Conservation (phyloP, 92 coral and sea anemone species). For the Ricordea florida region DNA sequence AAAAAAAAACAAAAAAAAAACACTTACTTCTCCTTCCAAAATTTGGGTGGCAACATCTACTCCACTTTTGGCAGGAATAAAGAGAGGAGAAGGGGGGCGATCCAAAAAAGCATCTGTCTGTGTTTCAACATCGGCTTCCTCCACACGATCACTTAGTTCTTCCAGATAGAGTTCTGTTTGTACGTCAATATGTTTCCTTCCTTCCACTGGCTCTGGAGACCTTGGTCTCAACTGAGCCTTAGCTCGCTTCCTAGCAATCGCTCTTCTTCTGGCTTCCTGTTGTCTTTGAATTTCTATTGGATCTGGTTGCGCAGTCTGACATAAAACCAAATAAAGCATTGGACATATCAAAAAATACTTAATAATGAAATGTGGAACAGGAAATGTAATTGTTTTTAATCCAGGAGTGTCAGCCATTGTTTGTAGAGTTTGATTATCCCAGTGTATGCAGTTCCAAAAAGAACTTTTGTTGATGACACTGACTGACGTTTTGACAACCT, state of each 20-base stretch:
- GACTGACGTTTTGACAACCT: no score
- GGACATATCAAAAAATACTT: neutral
- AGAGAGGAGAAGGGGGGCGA: conserved; percentile 93
- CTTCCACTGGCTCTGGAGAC: conserved; percentile 97
- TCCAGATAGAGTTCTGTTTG: conserved; percentile 96
- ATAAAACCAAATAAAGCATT: neutral
- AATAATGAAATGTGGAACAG: neutral
- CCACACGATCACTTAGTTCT: conserved; percentile 96
- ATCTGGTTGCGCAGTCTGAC: conserved; percentile 95
- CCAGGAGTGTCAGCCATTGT: no score
- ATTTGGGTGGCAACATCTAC: conserved; percentile 98
- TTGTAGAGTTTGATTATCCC: no score
- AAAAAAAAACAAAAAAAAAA: neutral
- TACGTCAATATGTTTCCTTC: conserved; percentile 97
- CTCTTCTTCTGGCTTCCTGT: conserved; percentile 96
- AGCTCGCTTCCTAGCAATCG: conserved; percentile 93
- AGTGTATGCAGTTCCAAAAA: no score
- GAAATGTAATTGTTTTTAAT: no score
- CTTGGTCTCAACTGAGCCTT: conserved; percentile 89
- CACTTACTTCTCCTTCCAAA: conserved; percentile 92
- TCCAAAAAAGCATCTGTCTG: conserved; percentile 98
- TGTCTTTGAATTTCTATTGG: conserved; percentile 98
- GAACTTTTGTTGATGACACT: no score
- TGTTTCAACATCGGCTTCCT: conserved; percentile 98
- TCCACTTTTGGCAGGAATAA: conserved; percentile 98